A percentile compares a stretch with the other conserved stretches of the same genome.
These are phyloP conservation scores for Rugalucina vietnamica DNA, from an alignment of 2,888 invertebrate species.

Conservation along the genomic window DNA sequence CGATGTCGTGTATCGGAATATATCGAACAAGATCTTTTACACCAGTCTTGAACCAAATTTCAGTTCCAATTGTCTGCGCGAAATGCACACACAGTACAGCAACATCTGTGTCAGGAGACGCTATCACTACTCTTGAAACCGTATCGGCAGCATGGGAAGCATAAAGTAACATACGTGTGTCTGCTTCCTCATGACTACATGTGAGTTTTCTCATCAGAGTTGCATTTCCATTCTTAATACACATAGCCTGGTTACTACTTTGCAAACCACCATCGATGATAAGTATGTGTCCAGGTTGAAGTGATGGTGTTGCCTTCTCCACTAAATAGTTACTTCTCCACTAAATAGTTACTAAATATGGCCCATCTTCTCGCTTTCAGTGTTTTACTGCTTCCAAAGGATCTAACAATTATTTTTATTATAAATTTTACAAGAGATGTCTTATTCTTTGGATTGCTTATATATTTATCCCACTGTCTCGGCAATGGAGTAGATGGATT, in stretches of 20 bases:
- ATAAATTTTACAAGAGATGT: background rate
- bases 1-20: background rate
- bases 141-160: background rate
- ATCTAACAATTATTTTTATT: no score
- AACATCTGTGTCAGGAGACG: slow-evolving; percentile 1
- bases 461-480: background rate
- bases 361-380: no score
- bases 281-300: background rate
- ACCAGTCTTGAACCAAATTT: background rate
- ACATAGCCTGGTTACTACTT: background rate
- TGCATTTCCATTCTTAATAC: background rate
- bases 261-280: background rate
- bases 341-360: no score
- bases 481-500: background rate
- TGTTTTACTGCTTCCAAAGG: no score
- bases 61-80: background rate
- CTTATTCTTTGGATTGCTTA: background rate
- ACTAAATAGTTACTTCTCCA: background rate
- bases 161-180: background rate
- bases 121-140: background rate
- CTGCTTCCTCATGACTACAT: background rate
- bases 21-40: background rate
- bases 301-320: background rate
- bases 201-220: background rate
- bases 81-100: background rate